Base-by-base conservation (phyloP, 2,888 invertebrate genomes). In the Microctonus aethiopoides region DNA sequence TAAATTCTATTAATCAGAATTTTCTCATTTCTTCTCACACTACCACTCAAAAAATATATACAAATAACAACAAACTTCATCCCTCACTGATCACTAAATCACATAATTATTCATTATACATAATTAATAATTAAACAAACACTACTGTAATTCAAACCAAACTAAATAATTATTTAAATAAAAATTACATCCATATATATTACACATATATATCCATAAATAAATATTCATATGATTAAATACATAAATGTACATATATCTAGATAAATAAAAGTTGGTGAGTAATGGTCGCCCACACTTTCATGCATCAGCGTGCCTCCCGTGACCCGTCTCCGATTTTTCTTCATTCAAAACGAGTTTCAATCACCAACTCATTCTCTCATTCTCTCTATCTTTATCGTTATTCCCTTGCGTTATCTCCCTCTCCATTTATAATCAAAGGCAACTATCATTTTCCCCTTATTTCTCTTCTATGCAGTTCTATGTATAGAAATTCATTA, bases 301-400 rank as follows among this genome's bases (percentile, higher is more conserved):
- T 22, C 34, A 51, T 56, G 52, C 56, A 29, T 56, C 56, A 54
- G 29, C n/a, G 57, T 34, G n/a, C 32, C 29, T 16, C 46, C 16
- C 57, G 57, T 57, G 57, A 57, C 57, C 57, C 32, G 57, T 34
- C 57, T 32, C 54, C 16, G 9, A 71, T 72, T 74, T 71, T 39
- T 54, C 73, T 77, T 61, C 72, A 76, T 75, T 73, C 73, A 71
- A 77, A 80, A 79, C 80, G 73, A 77, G 79, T 80, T 80, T 67
- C 75, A 73, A 78, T 79, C 77, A 76, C 77, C 76, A 76, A 76
- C 76, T 79, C 78, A 76, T 76, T 76, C 75, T 73, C 24, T 56
- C 10, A 41, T 34, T 34, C 13, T 56, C 16, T 26, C 41, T n/a
- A n/a, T n/a, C n/a, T n/a, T n/a, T n/a, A n/a, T n/a, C n/a, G n/a